Evolutionary conservation across 1,140 invertebrate species (phyloP), one percentile per base, ranked within the genome.

Genomic region (Hetaerina americana): DNA sequence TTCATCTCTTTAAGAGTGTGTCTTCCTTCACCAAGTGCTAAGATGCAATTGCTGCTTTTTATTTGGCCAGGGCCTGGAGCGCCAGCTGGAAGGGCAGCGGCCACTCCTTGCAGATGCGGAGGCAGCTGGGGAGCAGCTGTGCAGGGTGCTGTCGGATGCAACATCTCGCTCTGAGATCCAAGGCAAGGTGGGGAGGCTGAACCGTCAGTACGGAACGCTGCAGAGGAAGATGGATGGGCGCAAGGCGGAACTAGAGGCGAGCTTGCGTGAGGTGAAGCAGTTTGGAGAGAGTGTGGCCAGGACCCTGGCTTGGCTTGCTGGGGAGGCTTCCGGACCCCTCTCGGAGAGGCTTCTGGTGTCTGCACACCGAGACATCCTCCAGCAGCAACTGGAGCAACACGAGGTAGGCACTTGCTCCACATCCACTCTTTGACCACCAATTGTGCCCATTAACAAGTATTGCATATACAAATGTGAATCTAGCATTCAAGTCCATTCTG

Each of bases 161-260:
- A 90, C 92, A 0, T 94, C 93, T 0, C 88, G 92, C 72, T 90
- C 90, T 26, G 95, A 98, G 79, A 94, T 98, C 70, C 92, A 93
- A 81, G 88, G 87, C 68, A 96, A 97, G 80, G 84, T 98, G 25
- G 85, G 88, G 0, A 89, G 90, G 3, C 86, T 94, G 26, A 91
- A 88, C n/a, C 86, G 92, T 67, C 87, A 94, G 77, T 95, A 94
- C 77, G 90, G 90, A 76, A 89, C 90, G 66, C 82, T 96, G 70
- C 93, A 94, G 76, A 89, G 92, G 84, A 95, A 96, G 82, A 80
- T 96, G 71, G 94, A 95, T 78, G 90, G 93, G 74, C 88, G 88
- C 74, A 95, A 94, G 80, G 93, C 92, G 1, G 94, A 97, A 80
- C 87, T 96, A 25, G 95, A 97, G 79, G 92, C 90, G 5, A 90